Conservation (phyloP, 2,888 invertebrate genomes). For the Gonocerus acuteangulatus region DNA sequence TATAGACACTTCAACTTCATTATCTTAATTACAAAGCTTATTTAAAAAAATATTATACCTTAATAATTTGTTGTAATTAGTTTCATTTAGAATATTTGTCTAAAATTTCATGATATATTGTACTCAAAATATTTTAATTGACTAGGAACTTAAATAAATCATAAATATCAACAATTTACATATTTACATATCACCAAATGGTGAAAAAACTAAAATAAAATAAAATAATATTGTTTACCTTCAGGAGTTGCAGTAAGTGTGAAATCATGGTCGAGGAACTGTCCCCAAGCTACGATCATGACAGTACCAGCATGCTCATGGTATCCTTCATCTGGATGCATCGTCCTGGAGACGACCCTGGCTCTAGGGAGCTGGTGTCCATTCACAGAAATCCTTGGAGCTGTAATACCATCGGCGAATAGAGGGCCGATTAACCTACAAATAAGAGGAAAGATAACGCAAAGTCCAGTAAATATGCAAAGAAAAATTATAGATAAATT, state of each 20-base stretch:
- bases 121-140: no score
- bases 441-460: slow-evolving; percentile 1
- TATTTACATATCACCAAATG: no score
- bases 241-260: slow-evolving; percentile 81
- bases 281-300: slow-evolving; percentile 90
- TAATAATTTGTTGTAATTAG: no score
- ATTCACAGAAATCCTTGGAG: slow-evolving; percentile 71
- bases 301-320: slow-evolving; percentile 90
- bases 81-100: no score
- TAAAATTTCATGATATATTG: no score
- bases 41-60: no score
- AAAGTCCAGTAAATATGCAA: not conserved
- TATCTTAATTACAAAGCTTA: no score
- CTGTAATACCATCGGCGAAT: slow-evolving; percentile 75
- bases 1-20: no score
- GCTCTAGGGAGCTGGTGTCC: slow-evolving; percentile 71
- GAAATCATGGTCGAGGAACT: slow-evolving; percentile 91
- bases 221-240: no score
- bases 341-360: slow-evolving; percentile 77
- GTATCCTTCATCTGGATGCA: slow-evolving; percentile 88
- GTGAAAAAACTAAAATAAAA: no score
- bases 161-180: no score
- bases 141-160: no score
- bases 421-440: slow-evolving; percentile 66
- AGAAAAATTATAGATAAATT: not conserved